Conservation (phyloP, 2,888 invertebrate genomes). For the Chymomyza procnemis region DNA sequence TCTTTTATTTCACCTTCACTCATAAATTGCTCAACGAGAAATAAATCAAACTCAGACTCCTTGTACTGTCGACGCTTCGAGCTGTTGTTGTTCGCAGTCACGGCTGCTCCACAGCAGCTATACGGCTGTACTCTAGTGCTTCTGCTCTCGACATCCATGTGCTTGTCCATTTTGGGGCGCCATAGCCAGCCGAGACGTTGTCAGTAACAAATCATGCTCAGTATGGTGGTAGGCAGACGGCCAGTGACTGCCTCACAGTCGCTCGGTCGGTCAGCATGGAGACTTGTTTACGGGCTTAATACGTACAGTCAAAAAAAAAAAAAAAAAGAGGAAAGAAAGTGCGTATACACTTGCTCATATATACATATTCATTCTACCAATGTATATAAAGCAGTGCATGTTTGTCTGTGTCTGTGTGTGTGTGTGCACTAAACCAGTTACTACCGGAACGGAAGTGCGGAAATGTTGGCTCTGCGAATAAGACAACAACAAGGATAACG, state of each 20-base stretch:
- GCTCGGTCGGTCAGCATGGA: conserved; percentile 30
- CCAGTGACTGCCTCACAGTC: conserved; percentile 33
- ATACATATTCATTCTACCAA: too few species aligned
- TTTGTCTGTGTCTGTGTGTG: conserved; percentile 14
- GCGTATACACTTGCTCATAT: conserved; percentile 52
- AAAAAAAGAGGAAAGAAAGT: conserved; percentile 43
- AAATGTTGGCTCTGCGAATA: conserved; percentile 65
- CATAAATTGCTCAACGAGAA: conserved; percentile 69
- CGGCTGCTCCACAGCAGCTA: not conserved
- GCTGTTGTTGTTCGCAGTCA: conserved; percentile 7
- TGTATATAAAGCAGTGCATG: conserved; percentile 24
- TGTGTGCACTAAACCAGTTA: conserved; percentile 1
- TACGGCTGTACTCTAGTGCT: not conserved
- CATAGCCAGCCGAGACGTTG: conserved; percentile 58
- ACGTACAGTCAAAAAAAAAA: conserved; percentile 41
- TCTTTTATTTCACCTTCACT: conserved; percentile 45
- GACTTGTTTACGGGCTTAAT: conserved; percentile 69
- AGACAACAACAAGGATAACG: conserved; percentile 33
- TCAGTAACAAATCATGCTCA: conserved; percentile 72
- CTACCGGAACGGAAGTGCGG: conserved; percentile 45
- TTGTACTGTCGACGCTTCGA: conserved; percentile 19
- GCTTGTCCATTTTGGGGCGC: too few species aligned
- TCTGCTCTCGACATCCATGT: conserved; percentile 19
- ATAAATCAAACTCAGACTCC: conserved; percentile 73
- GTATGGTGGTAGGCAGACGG: conserved; percentile 48